These are phyloP conservation scores for Halcyon leucocephala DNA, from an alignment of 2,797 vertebrate genomes.

Conservation along the genomic window DNA sequence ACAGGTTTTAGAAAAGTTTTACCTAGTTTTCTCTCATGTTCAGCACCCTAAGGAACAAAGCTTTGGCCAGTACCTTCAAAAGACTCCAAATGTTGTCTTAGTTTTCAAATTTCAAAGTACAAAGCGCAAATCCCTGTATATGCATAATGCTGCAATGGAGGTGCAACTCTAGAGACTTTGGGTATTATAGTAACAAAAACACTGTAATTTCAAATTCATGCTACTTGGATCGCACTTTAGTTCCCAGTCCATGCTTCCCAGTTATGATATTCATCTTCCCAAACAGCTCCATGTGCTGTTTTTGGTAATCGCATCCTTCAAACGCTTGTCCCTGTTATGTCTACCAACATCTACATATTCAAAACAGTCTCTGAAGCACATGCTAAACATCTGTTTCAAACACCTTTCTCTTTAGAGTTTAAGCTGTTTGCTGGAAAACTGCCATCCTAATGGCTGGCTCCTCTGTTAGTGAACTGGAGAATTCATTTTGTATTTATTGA, in stretches of 20 bases:
- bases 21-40: background rate
- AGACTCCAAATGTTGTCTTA: background rate
- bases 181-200: rapidly evolving
- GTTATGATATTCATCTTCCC: background rate
- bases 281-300: background rate
- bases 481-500: conserved; percentile 63
- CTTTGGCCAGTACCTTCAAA: background rate
- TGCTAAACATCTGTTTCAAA: conserved; percentile 56
- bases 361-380: conserved; percentile 22
- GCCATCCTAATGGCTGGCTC: conserved; percentile 31
- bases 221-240: background rate
- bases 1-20: background rate
- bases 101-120: background rate
- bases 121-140: background rate
- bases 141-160: rapidly evolving
- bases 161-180: background rate
- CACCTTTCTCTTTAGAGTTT: conserved; percentile 26
- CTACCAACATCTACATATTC: conserved; percentile 39
- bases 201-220: background rate
- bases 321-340: conserved; percentile 19
- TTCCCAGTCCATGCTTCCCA: background rate
- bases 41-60: background rate
- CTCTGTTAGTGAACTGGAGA: conserved; percentile 36
- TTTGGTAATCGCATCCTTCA: background rate
- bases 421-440: conserved; percentile 40